phyloP scores from a whole-genome alignment of 2,113 vertebrate species.

The Thunnus thynnus region DNA sequence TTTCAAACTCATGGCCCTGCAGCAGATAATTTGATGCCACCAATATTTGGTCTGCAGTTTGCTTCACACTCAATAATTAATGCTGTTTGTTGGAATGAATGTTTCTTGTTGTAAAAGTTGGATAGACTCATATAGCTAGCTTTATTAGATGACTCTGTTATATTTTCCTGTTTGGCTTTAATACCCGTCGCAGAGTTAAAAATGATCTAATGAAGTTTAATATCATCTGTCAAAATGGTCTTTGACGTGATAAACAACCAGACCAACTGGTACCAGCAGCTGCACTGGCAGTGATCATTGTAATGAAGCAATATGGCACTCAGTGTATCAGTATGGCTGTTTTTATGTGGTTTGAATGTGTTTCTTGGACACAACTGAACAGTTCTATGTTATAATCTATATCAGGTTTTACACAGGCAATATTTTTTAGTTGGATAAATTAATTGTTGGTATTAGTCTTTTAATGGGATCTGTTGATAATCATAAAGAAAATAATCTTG shows the following conservation, averaged over 20 bases:
- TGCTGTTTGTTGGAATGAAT: neutral
- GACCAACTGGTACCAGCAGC: neutral
- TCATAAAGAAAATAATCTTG: neutral
- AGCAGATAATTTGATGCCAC: neutral
- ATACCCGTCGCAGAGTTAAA: too few relatives aligned
- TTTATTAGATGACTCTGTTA: neutral
- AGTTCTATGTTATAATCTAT: neutral
- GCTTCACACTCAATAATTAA: neutral
- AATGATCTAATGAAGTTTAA: neutral
- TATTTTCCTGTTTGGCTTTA: neutral
- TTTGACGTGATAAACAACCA: neutral
- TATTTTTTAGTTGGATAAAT: too few relatives aligned
- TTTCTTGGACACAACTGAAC: neutral
- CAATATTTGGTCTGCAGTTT: conserved; percentile 2
- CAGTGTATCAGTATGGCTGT: neutral
- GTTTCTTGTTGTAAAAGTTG: neutral
- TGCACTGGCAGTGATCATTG: neutral
- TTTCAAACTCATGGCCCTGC: neutral
- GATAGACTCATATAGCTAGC: neutral
- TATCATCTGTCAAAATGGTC: neutral
- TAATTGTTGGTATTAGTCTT: too few relatives aligned
- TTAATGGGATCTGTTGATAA: too few relatives aligned
- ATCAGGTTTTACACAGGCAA: too few relatives aligned
- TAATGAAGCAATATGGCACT: conserved; percentile 11
- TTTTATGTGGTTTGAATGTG: conserved; percentile 18